A percentile compares a stretch with the other conserved stretches of the same genome.
Evolutionary conservation across 2,888 invertebrate genomes (phyloP).

Genomic region (Megalurothrips usitatus): DNA sequence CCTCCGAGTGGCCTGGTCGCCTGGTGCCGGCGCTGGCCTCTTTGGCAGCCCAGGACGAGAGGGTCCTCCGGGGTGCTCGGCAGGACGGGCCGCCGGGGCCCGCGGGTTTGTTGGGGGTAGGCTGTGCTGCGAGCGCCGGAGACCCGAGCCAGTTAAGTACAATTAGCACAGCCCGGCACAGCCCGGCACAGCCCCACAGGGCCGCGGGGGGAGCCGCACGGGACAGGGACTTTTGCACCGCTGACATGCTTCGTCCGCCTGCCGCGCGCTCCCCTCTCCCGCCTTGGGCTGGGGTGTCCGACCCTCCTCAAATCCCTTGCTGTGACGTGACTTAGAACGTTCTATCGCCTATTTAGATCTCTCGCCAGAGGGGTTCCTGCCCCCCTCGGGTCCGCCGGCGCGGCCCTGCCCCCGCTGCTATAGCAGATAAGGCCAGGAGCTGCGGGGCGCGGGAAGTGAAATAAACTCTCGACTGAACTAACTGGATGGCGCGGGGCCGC

Average conservation of each 20-base stretch:
- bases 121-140: not conserved
- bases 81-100: too few species aligned
- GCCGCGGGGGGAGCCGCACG: not conserved
- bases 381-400: not conserved
- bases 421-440: not conserved
- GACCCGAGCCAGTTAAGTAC: not conserved
- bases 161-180: not conserved
- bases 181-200: not conserved
- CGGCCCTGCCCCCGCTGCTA: not conserved
- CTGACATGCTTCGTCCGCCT: too few species aligned
- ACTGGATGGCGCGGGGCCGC: not conserved
- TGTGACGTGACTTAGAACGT: too few species aligned
- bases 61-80: too few species aligned
- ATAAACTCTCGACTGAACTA: constrained; percentile 11
- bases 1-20: too few species aligned
- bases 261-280: too few species aligned
- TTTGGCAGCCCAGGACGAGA: too few species aligned
- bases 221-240: too few species aligned
- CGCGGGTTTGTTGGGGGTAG: too few species aligned
- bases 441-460: not conserved
- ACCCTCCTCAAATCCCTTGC: too few species aligned
- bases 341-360: constrained; percentile 11
- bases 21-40: too few species aligned
- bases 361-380: not conserved
- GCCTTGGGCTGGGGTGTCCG: too few species aligned